Evolutionary conservation across 2,797 vertebrate species (phyloP).

Genomic region (Hippocampus kuda): DNA sequence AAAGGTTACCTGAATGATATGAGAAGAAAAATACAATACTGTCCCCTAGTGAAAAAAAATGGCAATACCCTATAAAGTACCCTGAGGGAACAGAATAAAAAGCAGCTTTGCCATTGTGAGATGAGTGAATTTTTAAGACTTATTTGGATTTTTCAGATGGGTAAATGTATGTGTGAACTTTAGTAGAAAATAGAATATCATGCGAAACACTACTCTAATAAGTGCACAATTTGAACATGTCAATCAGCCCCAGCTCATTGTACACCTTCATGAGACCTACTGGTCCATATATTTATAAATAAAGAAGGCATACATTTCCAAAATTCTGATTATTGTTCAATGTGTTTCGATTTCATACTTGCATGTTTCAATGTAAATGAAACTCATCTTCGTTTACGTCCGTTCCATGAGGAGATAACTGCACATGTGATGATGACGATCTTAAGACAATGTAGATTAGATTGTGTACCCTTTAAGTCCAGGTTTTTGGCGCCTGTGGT

Average conservation of each 20-base stretch:
- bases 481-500: constrained; percentile 91
- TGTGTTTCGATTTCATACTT: neutral
- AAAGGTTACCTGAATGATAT: constrained; percentile 76
- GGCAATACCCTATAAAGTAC: neutral
- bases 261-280: neutral
- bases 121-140: neutral
- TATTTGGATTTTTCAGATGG: neutral
- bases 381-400: neutral
- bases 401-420: neutral
- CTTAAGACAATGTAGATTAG: neutral
- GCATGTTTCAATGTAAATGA: neutral
- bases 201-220: neutral
- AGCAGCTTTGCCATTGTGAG: neutral
- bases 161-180: neutral
- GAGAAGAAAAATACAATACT: constrained; percentile 39
- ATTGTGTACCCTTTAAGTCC: constrained; percentile 82
- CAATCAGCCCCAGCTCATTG: neutral
- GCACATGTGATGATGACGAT: neutral
- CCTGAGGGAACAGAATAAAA: neutral
- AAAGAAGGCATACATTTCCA: neutral
- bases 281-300: neutral
- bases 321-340: neutral
- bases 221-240: neutral
- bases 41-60: constrained; percentile 51
- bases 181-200: no score